Percentiles rank a stretch among this genome's conserved stretches.
phyloP scores from a whole-genome alignment of 2,888 invertebrate genomes.

The Clivina fossor region DNA sequence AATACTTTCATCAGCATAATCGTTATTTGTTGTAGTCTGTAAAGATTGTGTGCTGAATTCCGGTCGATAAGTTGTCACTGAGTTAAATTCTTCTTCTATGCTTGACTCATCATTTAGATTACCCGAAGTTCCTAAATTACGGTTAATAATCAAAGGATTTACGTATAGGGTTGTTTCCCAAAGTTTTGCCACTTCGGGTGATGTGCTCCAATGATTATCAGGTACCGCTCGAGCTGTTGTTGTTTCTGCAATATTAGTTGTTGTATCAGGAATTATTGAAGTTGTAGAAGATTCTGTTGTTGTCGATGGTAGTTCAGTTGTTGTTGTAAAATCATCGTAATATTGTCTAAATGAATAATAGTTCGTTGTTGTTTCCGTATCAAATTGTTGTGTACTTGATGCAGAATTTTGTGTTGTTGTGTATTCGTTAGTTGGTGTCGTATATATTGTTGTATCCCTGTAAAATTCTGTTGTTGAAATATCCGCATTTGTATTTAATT shows the following conservation, averaged over 20 bases:
- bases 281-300: conserved; percentile 22
- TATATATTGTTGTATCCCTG: conserved; percentile 37
- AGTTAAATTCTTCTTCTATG: conserved; percentile 34
- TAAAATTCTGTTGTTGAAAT: conserved; percentile 15
- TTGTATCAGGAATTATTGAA: conserved; percentile 3
- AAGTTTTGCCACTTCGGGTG: conserved; percentile 57
- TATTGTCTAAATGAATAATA: conserved; percentile 17
- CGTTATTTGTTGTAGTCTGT: conserved; percentile 36
- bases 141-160: conserved; percentile 73
- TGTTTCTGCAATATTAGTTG: conserved; percentile 12
- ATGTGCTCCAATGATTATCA: conserved; percentile 49
- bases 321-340: conserved; percentile 31
- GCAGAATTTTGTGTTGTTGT: conserved; percentile 15
- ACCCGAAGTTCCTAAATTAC: conserved; percentile 50
- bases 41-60: conserved; percentile 38
- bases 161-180: conserved; percentile 71
- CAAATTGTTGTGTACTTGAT: conserved; percentile 31
- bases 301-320: conserved; percentile 12
- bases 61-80: conserved; percentile 37
- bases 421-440: conserved; percentile 38
- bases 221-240: conserved; percentile 42
- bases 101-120: conserved; percentile 52
- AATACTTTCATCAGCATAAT: conserved; percentile 29
- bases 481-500: conserved; percentile 12
- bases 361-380: conserved; percentile 34